Evolutionary conservation across 2,888 invertebrate genomes (phyloP).

Genomic region (Latrodectus elegans): DNA sequence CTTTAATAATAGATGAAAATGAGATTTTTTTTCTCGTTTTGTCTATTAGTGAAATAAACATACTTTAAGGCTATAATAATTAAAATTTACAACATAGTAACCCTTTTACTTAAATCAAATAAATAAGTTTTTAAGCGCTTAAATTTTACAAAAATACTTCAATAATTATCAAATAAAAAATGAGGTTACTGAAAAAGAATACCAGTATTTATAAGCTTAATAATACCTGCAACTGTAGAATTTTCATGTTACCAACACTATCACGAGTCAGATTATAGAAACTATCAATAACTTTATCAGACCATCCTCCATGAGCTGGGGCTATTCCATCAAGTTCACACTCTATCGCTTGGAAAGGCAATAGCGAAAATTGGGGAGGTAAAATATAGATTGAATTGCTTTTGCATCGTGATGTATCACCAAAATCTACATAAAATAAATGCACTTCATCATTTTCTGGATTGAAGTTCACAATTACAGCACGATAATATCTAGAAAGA

Average conservation of each 20-base stretch:
- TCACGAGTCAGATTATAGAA: slow-evolving; percentile 38
- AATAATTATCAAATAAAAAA: neutral
- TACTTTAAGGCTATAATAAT: no score
- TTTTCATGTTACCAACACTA: slow-evolving; percentile 42
- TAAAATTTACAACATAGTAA: no score
- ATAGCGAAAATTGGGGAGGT: slow-evolving; percentile 83
- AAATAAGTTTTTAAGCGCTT: no score
- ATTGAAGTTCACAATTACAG: slow-evolving; percentile 24
- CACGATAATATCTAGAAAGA: slow-evolving; percentile 45
- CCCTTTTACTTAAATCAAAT: neutral
- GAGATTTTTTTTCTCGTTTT: no score
- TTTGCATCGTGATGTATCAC: slow-evolving; percentile 84
- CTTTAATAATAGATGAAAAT: no score
- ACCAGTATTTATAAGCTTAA: neutral
- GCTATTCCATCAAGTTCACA: slow-evolving; percentile 86
- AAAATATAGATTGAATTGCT: slow-evolving; percentile 83
- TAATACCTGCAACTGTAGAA: slow-evolving; percentile 40
- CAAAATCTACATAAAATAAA: slow-evolving; percentile 91
- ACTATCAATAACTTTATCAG: slow-evolving; percentile 25
- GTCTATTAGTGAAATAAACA: no score
- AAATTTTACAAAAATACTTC: neutral
- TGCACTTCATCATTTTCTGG: slow-evolving; percentile 80
- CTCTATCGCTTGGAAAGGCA: slow-evolving; percentile 90
- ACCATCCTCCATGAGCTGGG: slow-evolving; percentile 75
- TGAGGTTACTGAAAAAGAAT: neutral